Conservation (phyloP, 2,888 invertebrate species). For the Encarsia formosa region DNA sequence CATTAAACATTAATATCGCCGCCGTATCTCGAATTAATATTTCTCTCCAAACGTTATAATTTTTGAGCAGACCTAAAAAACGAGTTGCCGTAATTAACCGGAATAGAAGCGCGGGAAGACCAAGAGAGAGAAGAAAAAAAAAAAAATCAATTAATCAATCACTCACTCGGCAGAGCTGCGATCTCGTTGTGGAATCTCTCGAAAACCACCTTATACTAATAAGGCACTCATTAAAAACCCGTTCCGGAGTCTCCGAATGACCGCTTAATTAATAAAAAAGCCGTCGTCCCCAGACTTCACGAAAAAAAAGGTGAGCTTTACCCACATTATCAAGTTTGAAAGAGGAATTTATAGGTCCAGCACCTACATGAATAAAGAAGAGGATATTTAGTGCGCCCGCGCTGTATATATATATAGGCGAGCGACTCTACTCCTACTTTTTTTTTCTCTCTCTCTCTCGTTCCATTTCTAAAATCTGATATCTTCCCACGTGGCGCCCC, state of each 20-base stretch:
- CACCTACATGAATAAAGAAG: neutral
- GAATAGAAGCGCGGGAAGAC: no score
- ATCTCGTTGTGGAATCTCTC: neutral
- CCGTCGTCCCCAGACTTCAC: neutral
- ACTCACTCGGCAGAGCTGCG: neutral
- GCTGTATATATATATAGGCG: no score
- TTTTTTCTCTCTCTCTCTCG: neutral
- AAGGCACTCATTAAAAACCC: conserved; percentile 5
- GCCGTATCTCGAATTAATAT: no score
- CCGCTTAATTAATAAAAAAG: conserved; percentile 19
- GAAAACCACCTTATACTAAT: neutral
- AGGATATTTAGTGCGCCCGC: neutral
- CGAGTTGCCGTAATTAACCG: no score
- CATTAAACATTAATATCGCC: no score
- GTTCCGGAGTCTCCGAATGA: conserved; percentile 1
- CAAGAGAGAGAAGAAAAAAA: neutral
- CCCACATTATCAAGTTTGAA: conserved; percentile 14
- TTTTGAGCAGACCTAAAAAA: no score
- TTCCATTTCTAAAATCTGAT: conserved; percentile 26
- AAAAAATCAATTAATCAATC: conserved; percentile 7
- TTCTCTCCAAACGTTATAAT: no score
- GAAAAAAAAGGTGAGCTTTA: neutral
- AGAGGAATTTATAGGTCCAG: conserved; percentile 11
- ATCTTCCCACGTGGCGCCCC: conserved; percentile 47
- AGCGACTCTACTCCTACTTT: conserved; percentile 20